Evolutionary conservation across 92 coral and sea anemone genomes (phyloP), one percentile per base, ranked within the genome.

Genomic region (Actinernus sp.): DNA sequence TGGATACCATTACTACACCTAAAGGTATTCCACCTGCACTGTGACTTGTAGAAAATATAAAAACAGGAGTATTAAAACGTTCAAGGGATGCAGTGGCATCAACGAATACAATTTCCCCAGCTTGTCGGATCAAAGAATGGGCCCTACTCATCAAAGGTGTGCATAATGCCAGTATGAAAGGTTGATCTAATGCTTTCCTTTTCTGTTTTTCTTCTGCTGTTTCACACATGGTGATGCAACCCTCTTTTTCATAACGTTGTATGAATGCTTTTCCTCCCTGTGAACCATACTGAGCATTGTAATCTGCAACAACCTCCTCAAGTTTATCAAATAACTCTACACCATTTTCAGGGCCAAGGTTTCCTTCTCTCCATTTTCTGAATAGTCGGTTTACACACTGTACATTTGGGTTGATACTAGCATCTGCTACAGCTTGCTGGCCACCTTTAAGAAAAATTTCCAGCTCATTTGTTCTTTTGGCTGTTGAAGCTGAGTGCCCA

Each of bases 111-210:
- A 78, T 72, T 38, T 85, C 91, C 1, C 66, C 61, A 0, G 86
- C 86, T 49, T 85, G 92, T 10, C 24, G 17, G 0, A 64, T 22
- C 41, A 34, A 6, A 20, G 17, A 26, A 31, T 85, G 86, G 1
- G 79, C 75, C n/a, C 83, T 57, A 18, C 82, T 57, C 92, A 72
- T 85, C 0, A 72, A 74, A 38, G 87, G 91, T 0, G 83, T 79
- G 57, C 75, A 81, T 20, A 85, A 71, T 1, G 82, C 46, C 9
- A 85, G 30, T 16, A 85, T 53, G 1, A 85, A 54, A 1, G 69
- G 77, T 43, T 58, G 55, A 17, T 78, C 53, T 2, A 63, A 9
- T 9, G 33, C 51, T 34, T 34, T 34, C 6, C 8, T 6, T 34
- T 34, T 34, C 41, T 34, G 8, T 14, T 14, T 14, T 34, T 34